Evolutionary conservation across 2,113 vertebrate genomes (phyloP).

Genomic region (Seriola rivoliana): DNA sequence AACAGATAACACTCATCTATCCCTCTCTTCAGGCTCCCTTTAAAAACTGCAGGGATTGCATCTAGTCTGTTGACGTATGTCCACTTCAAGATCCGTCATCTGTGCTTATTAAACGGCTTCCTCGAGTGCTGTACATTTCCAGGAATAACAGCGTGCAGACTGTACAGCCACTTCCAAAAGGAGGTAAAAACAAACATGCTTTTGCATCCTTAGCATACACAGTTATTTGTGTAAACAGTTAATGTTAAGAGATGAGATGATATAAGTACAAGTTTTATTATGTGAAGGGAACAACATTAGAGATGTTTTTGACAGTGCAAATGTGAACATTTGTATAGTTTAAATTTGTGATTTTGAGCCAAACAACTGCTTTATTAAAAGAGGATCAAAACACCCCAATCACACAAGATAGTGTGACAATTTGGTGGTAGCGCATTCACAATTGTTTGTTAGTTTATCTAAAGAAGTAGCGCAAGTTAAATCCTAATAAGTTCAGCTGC

Average conservation of each 20-base stretch:
- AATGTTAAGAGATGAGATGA: neutral
- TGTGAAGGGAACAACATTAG: neutral
- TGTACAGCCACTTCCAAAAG: slow-evolving; percentile 47
- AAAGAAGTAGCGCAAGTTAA: neutral
- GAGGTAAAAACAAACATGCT: slow-evolving; percentile 42
- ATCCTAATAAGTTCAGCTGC: neutral
- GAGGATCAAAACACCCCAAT: slow-evolving; percentile 4
- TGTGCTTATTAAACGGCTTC: slow-evolving; percentile 69
- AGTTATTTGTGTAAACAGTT: slow-evolving; percentile 6
- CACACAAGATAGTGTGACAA: neutral
- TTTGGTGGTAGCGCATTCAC: neutral
- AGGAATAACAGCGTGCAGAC: slow-evolving; percentile 66
- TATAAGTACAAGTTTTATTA: neutral
- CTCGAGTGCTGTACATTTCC: slow-evolving; percentile 62
- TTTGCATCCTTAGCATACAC: slow-evolving; percentile 15
- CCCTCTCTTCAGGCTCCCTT: slow-evolving; percentile 45
- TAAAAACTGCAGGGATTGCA: slow-evolving; percentile 46
- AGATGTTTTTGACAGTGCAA: neutral
- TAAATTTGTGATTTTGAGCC: neutral
- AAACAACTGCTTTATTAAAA: neutral
- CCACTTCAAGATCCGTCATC: slow-evolving; percentile 57
- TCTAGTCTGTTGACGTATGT: slow-evolving; percentile 58
- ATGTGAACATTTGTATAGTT: neutral
- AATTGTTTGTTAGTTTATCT: too few relatives aligned
- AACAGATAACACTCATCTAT: slow-evolving; percentile 31